A percentile compares a stretch with the other conserved stretches of the same genome.
These are phyloP conservation scores for Drosophila affinis DNA, from an alignment of 2,888 invertebrate genomes.

Conservation along the genomic window DNA sequence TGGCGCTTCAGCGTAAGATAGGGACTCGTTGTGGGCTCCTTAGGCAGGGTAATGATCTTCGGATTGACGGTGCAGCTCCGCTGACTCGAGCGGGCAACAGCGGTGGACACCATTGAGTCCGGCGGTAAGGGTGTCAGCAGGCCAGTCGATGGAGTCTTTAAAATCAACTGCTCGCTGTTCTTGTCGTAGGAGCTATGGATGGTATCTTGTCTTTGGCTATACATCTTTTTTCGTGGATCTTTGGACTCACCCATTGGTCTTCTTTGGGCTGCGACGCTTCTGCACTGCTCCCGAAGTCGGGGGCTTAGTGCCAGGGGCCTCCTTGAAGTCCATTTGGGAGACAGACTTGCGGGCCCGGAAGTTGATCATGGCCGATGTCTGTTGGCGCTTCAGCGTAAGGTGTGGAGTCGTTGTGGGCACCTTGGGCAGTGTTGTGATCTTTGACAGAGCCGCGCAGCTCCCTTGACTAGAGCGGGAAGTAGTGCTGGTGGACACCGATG, in stretches of 20 bases:
- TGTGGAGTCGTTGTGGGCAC: conserved; percentile 25
- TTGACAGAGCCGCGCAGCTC: conserved; percentile 10
- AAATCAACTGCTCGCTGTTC: conserved; percentile 21
- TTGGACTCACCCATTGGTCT: conserved; percentile 35
- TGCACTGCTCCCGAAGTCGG: conserved; percentile 28
- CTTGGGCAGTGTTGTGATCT: neutral
- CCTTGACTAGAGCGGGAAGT: conserved; percentile 16
- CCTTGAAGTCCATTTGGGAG: conserved; percentile 81
- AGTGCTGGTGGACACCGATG: conserved; percentile 56
- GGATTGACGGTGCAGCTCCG: conserved; percentile 10
- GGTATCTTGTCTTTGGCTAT: too few relatives aligned
- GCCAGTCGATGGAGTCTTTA: conserved; percentile 20
- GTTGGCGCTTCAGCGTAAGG: conserved; percentile 64
- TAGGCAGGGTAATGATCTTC: neutral
- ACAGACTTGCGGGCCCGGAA: conserved; percentile 76
- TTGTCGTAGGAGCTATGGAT: conserved; percentile 42
- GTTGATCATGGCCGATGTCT: conserved; percentile 63
- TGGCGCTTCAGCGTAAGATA: conserved; percentile 66
- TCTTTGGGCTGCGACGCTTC: conserved; percentile 45
- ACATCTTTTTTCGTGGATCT: neutral
- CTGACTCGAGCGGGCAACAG: conserved; percentile 19
- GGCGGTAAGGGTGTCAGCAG: conserved; percentile 71
- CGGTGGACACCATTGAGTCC: conserved; percentile 55
- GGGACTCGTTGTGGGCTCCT: conserved; percentile 11
- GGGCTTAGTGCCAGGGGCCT: conserved; percentile 57